phyloP scores from a whole-genome alignment of 2,797 vertebrate species.

The Acanthornis magna region DNA sequence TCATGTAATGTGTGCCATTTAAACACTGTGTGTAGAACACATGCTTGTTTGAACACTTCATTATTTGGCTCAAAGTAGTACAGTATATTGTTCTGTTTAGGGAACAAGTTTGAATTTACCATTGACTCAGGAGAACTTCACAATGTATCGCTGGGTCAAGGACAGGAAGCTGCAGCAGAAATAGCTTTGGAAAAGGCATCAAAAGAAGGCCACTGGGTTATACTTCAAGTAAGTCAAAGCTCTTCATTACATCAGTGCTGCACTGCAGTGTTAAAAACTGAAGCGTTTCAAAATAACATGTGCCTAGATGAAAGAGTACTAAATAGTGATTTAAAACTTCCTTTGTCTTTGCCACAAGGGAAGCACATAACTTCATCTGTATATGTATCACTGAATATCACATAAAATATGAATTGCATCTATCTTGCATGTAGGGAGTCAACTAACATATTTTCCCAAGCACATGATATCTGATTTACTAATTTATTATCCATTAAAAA shows the following conservation, averaged over 20 bases:
- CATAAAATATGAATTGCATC: constrained; percentile 63
- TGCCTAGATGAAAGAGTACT: constrained; percentile 70
- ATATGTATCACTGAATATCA: constrained; percentile 28
- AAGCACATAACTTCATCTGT: constrained; percentile 43
- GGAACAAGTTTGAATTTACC: constrained; percentile 83
- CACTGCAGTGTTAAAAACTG: constrained; percentile 63
- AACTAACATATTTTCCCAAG: constrained; percentile 68
- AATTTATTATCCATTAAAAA: constrained; percentile 77
- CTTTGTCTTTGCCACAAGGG: constrained; percentile 62
- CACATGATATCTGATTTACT: constrained; percentile 75
- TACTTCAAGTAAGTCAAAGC: constrained; percentile 81
- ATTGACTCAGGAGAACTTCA: constrained; percentile 86
- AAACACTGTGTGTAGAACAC: neutral
- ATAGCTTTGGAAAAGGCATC: constrained; percentile 84
- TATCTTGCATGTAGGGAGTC: constrained; percentile 57
- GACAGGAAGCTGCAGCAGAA: constrained; percentile 86
- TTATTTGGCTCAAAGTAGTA: constrained; percentile 24
- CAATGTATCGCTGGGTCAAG: constrained; percentile 84
- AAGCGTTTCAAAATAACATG: constrained; percentile 71
- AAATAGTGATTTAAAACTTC: constrained; percentile 73
- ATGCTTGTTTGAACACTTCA: neutral
- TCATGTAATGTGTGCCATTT: neutral
- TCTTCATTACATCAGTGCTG: constrained; percentile 68
- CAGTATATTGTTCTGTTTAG: constrained; percentile 66
- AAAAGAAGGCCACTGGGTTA: constrained; percentile 90